Base-by-base conservation (phyloP, 1,140 invertebrate genomes). In the Ectropis grisescens region DNA sequence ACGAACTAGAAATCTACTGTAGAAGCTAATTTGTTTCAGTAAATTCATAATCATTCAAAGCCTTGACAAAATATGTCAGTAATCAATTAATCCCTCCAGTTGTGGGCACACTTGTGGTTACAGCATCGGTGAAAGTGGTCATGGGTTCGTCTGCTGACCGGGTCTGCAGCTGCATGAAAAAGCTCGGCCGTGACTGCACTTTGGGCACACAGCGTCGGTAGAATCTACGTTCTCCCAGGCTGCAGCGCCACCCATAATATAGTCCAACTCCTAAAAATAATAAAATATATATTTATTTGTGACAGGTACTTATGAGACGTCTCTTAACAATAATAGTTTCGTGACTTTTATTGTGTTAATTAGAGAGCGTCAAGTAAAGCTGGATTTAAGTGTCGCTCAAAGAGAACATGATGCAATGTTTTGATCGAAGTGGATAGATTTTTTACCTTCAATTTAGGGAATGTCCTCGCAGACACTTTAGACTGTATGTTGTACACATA, bases 81-180 rank as follows among this genome's bases (percentile, higher is more conserved):
- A n/a, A n/a, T n/a, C n/a, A 11, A 50, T 85, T 90, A 98, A 50
- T 98, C 96, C 53, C 95, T 86, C 98, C 98, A 99, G 51, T 92
- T 90, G 72, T 98, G 90, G 29, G 89, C 90, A 86, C 98, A 99
- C 48, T 90, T 82, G 58, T 89, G 87, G 76, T 92, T 94, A 61
- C 95, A 96, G 71, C 98, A 99, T 69, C 94, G 93, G 67, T 98
- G 70, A 99, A 99, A 11, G 93, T 98, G 11, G 98, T 99, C 96
- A 98, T 98, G 0, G 97, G 97, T 80, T 99, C 98, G 85, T 99
- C 97, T 33, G 98, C 98, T 24, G 96, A 98, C 29, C 98, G 84
- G 0, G 95, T 99, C 84, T 99, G 98, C 40, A 99, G 89, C 84
- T 99, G 96, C 90, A 97, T 94, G 53, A 98, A 99, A 75, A 99